A percentile compares a stretch with the other conserved stretches of the same genome.
These are phyloP conservation scores for Unio pictorum DNA, from an alignment of 2,888 invertebrate genomes.

Conservation along the genomic window DNA sequence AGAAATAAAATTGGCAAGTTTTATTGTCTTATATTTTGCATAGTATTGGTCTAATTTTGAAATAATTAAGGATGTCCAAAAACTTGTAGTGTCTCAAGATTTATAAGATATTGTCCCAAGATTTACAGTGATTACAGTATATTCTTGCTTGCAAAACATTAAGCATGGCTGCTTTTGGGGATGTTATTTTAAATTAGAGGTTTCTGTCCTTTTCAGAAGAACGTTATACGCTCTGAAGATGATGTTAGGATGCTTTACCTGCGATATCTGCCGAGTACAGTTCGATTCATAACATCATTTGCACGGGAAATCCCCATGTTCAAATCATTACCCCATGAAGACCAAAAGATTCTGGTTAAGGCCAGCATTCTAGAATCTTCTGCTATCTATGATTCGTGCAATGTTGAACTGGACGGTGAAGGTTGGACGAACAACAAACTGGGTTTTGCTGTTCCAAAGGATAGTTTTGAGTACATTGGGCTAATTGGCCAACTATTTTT, in stretches of 20 bases:
- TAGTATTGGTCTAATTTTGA: too few relatives aligned
- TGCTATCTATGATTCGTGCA: slow-evolving; percentile 45
- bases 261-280: slow-evolving; percentile 55
- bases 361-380: slow-evolving; percentile 57
- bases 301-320: slow-evolving; percentile 61
- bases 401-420: slow-evolving; percentile 31
- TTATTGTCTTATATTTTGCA: too few relatives aligned
- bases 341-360: slow-evolving; percentile 59
- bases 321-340: slow-evolving; percentile 46
- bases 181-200: background rate
- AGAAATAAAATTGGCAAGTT: too few relatives aligned
- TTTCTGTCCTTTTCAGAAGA: slow-evolving; percentile 7
- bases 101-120: too few relatives aligned
- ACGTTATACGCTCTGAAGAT: slow-evolving; percentile 16
- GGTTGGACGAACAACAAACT: slow-evolving; percentile 43
- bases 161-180: background rate
- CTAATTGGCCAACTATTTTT: slow-evolving; percentile 45
- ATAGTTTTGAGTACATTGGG: slow-evolving; percentile 28
- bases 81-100: too few relatives aligned
- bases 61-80: too few relatives aligned
- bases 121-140: too few relatives aligned
- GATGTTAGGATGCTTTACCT: slow-evolving; percentile 50
- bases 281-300: slow-evolving; percentile 57
- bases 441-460: slow-evolving; percentile 29
- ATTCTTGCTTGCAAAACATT: background rate